Evolutionary conservation across 2,113 vertebrate species (phyloP), one percentile per base, ranked within the genome.

Genomic region (Panthera leo): DNA sequence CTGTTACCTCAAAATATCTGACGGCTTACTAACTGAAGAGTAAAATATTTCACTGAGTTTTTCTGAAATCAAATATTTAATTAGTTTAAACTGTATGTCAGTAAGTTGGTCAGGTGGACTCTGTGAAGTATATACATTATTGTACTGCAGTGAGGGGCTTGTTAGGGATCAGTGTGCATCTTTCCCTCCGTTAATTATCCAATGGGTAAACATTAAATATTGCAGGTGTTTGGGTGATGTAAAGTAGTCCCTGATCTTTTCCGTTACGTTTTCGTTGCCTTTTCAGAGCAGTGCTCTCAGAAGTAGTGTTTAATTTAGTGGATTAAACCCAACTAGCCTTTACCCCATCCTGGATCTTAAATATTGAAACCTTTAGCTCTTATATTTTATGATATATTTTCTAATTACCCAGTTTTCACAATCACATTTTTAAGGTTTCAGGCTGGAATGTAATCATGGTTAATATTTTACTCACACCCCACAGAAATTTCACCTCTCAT

Each of bases 61-160:
- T 97, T 67, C 92, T 91, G 71, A 97, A 97, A 55, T 13, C 36
- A 95, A 39, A 25, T 65, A 58, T 82, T 87, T 95, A 89, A 75
- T 45, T 85, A 53, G 89, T 61, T 95, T 83, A 92, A 86, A 68
- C 55, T 82, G 12, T 78, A 4, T 15, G 15, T 82, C 76, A 94
- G 65, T 36, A 92, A 96, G 19, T 70, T 94, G 61, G 73, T 73
- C 45, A 85, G 55, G 7, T 68, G 63, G 16, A 80, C 34, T 82
- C 34, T 61, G 14, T 89, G 76, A 83, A 63, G 36, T n/a, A 79
- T 76, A 73, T 58, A 10, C 75, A n/a, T 89, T 21, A 65, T 58
- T 48, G 5, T 88, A 19, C 14, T 48, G 0, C 6, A 53, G 11
- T 27, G 45, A 88, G 34, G 42, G 36, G 15, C 9, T 51, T 48